Evolutionary conservation across 2,888 invertebrate species (phyloP), one percentile per base, ranked within the genome.

Genomic region (Theristus sp.): DNA sequence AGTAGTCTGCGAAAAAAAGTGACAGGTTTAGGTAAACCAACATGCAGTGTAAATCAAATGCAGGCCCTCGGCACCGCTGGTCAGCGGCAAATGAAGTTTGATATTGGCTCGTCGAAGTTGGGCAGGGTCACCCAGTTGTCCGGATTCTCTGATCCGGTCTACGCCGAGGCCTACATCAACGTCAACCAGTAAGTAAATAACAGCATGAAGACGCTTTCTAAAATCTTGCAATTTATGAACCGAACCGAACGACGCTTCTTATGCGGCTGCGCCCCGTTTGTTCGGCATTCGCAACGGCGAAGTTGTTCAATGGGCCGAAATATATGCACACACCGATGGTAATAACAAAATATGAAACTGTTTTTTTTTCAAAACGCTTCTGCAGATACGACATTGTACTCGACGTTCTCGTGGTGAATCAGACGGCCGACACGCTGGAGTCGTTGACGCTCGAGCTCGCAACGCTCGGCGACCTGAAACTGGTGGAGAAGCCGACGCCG

Each of bases 161-260:
- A 99, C 76, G 90, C 98, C 0, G 98, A 99, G 79, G 96, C 98
- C n/a, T 89, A 96, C 73, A 96, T 99, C 1, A 86, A 96, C 75
- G 96, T 99, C 67, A 93, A 93, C 77, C 93, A 93, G 75, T 73
- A 71, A 53, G 59, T 76, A n/a, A n/a, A n/a, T n/a, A n/a, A n/a
- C 6, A n/a, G n/a, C n/a, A n/a, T n/a, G n/a, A n/a, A n/a, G n/a
- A n/a, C n/a, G n/a, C n/a, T n/a, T n/a, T n/a, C n/a, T n/a, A n/a
- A n/a, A n/a, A n/a, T n/a, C n/a, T n/a, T n/a, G n/a, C n/a, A n/a
- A n/a, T n/a, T n/a, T n/a, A n/a, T n/a, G n/a, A n/a, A n/a, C n/a
- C n/a, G n/a, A n/a, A n/a, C n/a, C n/a, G n/a, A n/a, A n/a, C n/a
- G n/a, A n/a, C n/a, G n/a, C n/a, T n/a, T n/a, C n/a, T n/a, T n/a